Evolutionary conservation across 2,888 invertebrate species (phyloP).

Genomic region (Orgyia antiqua): DNA sequence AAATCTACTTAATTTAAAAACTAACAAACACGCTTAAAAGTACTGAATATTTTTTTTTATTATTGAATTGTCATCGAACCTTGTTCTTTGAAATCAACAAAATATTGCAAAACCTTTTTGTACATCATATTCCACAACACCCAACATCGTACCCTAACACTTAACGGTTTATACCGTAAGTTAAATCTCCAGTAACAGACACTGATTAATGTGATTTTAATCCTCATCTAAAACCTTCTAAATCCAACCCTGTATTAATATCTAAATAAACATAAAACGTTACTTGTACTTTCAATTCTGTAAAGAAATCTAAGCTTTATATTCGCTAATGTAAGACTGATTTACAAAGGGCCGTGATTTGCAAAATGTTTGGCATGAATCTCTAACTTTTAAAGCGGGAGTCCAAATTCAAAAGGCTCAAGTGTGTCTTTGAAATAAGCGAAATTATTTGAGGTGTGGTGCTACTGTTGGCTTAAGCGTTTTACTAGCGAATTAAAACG

Average conservation of each 20-base stretch:
- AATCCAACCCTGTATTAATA: slow-evolving; percentile 76
- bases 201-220: slow-evolving; percentile 85
- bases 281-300: slow-evolving; percentile 37
- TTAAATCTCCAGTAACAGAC: slow-evolving; percentile 75
- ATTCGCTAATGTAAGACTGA: slow-evolving; percentile 24
- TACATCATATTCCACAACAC: slow-evolving; percentile 46
- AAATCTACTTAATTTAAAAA: too few relatives aligned
- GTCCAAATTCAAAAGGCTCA: slow-evolving; percentile 57
- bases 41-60: too few relatives aligned
- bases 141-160: slow-evolving; percentile 70
- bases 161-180: slow-evolving; percentile 76
- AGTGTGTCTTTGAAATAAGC: slow-evolving; percentile 15
- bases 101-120: too few relatives aligned
- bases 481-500: too few relatives aligned
- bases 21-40: too few relatives aligned
- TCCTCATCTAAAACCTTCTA: slow-evolving; percentile 80
- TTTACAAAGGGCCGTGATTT: slow-evolving; percentile 24
- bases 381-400: slow-evolving; percentile 67
- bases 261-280: slow-evolving; percentile 73
- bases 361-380: slow-evolving; percentile 38
- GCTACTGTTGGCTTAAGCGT: not conserved
- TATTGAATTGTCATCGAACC: too few relatives aligned
- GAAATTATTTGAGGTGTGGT: slow-evolving; percentile 8
- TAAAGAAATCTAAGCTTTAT: slow-evolving; percentile 47
- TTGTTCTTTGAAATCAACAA: too few relatives aligned